Conservation (phyloP, 35 echinoderm and acorn worm genomes). For the Diadema setosum region DNA sequence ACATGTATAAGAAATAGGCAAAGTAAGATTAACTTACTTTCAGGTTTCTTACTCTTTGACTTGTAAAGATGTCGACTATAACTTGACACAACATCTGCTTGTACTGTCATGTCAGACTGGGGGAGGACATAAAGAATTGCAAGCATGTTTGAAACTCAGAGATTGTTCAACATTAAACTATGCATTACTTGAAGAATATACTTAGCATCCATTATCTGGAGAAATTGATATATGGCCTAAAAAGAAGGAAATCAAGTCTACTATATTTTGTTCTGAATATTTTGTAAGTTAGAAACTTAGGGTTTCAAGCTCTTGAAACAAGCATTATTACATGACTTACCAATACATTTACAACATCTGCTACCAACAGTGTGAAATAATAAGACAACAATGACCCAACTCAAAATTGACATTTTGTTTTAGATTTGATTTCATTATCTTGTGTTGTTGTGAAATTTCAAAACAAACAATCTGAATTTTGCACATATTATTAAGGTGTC, state of each 20-base stretch:
- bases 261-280: neutral
- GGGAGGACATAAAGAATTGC: neutral
- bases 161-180: neutral
- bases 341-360: neutral
- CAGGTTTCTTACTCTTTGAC: neutral
- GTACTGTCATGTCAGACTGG: neutral
- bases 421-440: neutral
- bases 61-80: neutral
- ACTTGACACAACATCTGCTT: neutral
- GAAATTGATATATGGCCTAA: neutral
- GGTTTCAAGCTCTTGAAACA: neutral
- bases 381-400: too few species aligned
- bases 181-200: neutral
- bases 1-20: neutral
- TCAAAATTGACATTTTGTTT: too few species aligned
- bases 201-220: neutral
- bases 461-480: too few species aligned
- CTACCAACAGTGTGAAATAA: too few species aligned
- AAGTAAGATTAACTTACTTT: neutral
- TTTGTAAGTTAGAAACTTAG: too few species aligned
- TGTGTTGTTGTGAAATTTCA: neutral
- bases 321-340: neutral
- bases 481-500: too few species aligned
- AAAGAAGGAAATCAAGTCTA: neutral
- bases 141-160: neutral